Conservation (phyloP, 2,113 vertebrate species). For the Pangasianodon hypophthalmus region DNA sequence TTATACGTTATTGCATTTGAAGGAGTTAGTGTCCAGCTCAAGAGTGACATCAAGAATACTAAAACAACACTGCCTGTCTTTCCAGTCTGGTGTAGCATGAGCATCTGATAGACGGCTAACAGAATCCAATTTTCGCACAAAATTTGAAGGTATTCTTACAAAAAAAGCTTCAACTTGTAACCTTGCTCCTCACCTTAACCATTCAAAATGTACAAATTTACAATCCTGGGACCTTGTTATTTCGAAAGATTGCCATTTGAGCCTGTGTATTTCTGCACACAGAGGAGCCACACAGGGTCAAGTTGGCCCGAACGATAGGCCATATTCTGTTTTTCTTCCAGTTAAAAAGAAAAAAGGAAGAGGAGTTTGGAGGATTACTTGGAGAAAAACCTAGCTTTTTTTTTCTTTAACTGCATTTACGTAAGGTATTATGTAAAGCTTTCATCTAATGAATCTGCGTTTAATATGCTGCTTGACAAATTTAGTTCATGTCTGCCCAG, state of each 20-base stretch:
- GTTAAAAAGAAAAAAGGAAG: background rate
- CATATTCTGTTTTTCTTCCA: background rate
- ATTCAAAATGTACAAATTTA: background rate
- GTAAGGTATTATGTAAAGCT: background rate
- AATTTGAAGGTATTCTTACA: background rate
- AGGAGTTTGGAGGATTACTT: background rate
- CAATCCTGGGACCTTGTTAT: background rate
- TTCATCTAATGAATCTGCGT: background rate
- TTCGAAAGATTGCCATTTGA: background rate
- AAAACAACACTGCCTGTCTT: background rate
- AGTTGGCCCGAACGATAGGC: background rate
- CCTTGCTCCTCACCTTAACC: too few species aligned
- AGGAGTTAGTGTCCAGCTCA: background rate
- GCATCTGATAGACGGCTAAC: background rate
- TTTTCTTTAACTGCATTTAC: background rate
- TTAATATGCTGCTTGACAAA: background rate
- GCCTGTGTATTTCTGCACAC: constrained; percentile 18
- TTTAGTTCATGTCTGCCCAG: background rate
- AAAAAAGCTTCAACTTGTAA: background rate
- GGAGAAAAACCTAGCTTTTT: background rate
- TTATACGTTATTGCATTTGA: background rate
- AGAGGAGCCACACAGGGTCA: background rate
- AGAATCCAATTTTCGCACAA: background rate
- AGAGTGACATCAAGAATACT: background rate
- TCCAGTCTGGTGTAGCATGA: background rate